phyloP scores from a whole-genome alignment of 2,113 vertebrate genomes.

The Platanista minor region DNA sequence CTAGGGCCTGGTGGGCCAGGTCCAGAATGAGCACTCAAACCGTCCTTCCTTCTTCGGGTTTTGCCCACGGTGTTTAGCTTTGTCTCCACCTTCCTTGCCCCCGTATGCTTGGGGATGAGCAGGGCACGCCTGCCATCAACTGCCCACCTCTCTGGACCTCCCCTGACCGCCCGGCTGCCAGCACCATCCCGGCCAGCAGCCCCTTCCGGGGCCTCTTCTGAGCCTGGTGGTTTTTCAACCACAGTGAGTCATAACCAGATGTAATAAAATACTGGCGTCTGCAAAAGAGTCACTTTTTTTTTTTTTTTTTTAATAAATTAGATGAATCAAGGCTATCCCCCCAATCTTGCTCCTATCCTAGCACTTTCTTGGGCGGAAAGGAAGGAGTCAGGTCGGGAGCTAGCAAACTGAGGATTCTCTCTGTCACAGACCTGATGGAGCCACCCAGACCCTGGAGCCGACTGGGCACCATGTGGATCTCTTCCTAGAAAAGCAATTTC shows the following conservation, averaged over 20 bases:
- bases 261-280: neutral
- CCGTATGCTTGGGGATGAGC: neutral
- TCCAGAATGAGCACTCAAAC: neutral
- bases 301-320: neutral
- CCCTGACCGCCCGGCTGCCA: neutral
- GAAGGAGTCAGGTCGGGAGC: neutral
- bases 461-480: accelerated
- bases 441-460: neutral
- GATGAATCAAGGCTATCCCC: neutral
- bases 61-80: neutral
- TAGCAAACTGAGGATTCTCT: neutral
- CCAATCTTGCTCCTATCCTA: neutral
- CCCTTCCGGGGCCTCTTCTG: neutral
- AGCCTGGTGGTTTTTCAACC: neutral
- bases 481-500: neutral
- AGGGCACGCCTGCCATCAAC: neutral
- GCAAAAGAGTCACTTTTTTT: neutral
- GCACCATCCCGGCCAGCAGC: accelerated
- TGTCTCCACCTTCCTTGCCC: neutral
- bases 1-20: neutral
- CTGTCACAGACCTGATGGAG: neutral
- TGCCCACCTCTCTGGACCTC: neutral
- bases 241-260: neutral
- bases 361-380: neutral
- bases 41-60: neutral